These are phyloP conservation scores for Synergus itoensis DNA, from an alignment of 2,888 invertebrate species.

Conservation along the genomic window DNA sequence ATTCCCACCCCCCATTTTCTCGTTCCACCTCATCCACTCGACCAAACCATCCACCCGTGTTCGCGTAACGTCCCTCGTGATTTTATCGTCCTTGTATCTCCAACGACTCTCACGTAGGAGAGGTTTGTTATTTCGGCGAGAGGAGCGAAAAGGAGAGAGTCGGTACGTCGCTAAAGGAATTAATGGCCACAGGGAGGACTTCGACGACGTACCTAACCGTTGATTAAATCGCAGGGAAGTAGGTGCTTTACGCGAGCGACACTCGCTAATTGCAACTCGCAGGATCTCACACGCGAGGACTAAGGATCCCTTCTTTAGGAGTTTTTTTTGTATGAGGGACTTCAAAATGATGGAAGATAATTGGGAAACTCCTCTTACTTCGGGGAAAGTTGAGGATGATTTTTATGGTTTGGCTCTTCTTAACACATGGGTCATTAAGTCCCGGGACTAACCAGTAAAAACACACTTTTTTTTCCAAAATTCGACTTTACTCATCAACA, in stretches of 20 bases:
- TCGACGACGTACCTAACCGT: constrained; percentile 55
- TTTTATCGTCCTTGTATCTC: constrained; percentile 75
- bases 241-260: constrained; percentile 58
- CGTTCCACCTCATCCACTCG: constrained; percentile 36
- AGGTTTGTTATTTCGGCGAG: constrained; percentile 75
- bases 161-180: constrained; percentile 64
- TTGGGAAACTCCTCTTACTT: neutral
- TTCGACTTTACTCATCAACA: too few species aligned
- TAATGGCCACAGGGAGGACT: constrained; percentile 61
- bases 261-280: constrained; percentile 58
- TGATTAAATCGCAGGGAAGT: constrained; percentile 60
- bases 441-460: too few species aligned
- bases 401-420: too few species aligned
- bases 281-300: constrained; percentile 9
- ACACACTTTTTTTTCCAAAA: too few species aligned
- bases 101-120: constrained; percentile 70
- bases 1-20: constrained; percentile 46
- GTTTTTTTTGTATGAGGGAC: neutral
- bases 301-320: neutral
- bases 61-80: constrained; percentile 64
- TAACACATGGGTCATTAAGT: too few species aligned
- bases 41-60: constrained; percentile 34
- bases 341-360: neutral
- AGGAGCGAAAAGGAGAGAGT: constrained; percentile 57
- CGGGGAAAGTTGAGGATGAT: too few species aligned